Evolutionary conservation across 2,797 vertebrate genomes (phyloP), one percentile per base, ranked within the genome.

Genomic region (Cyprinodon diabolis): DNA sequence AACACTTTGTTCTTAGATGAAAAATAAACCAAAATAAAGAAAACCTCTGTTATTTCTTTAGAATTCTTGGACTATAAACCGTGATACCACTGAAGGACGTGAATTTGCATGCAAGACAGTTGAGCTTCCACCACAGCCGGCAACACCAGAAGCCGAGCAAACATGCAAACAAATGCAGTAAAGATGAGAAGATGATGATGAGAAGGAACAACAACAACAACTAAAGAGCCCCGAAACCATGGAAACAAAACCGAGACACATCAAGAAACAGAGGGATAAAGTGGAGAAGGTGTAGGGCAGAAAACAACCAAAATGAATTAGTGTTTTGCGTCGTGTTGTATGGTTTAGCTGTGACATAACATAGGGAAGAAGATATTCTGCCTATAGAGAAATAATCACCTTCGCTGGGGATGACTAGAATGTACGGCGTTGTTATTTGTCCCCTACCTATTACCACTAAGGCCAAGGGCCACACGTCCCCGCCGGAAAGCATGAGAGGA

Each of bases 391-490:
- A 95, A 96, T 96, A 97, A 96, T 98, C 97, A 98, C 97, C 96
- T 98, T 97, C 96, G 95, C 96, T 97, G 92, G 96, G 96, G 95
- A 97, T 96, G 96, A 94, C 95, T 96, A 97, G 95, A 74, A 95
- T 97, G 95, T 96, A 96, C 93, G 95, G 91, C 89, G 93, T 97
- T 93, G 97, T 98, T 95, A 95, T 97, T 95, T 97, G 95, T 95
- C 96, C 96, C 95, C 97, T 98, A 97, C 96, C 96, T 96, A 97
- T 94, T 95, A 96, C 95, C 97, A 96, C 96, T 98, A 97, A 97
- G 95, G 95, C 95, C 96, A 97, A 96, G 95, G 94, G 95, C 95
- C 95, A 89, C 87, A 90, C 83, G 81, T 97, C 96, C 96, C 96
- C 95, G 95, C 95, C 96, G 95, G 96, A 96, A 95, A 97, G 97